Evolutionary conservation across 2,113 vertebrate species (phyloP).

Genomic region (Peromyscus leucopus): DNA sequence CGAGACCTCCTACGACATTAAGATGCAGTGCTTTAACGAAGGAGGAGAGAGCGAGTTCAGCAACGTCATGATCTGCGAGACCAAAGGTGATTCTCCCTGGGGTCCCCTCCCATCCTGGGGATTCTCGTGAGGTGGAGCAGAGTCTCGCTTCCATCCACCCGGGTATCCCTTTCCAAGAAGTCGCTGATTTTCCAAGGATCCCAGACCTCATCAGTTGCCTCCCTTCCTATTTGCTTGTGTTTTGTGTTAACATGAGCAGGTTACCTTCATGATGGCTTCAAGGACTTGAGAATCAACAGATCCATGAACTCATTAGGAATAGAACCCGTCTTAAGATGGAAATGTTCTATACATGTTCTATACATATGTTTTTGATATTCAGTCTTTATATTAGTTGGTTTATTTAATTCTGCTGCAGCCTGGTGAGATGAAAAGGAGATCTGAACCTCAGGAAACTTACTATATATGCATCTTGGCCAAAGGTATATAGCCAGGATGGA

Average conservation of each 20-base stretch:
- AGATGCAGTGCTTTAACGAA: slow-evolving; percentile 99
- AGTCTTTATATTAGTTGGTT: background rate
- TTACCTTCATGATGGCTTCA: background rate
- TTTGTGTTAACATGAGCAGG: background rate
- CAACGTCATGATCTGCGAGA: slow-evolving; percentile 98
- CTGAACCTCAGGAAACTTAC: background rate
- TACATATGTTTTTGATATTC: background rate
- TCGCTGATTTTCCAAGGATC: background rate
- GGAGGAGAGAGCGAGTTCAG: slow-evolving; percentile 98
- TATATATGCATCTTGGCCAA: background rate
- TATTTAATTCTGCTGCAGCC: background rate
- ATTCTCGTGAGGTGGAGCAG: background rate
- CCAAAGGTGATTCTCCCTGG: slow-evolving; percentile 90
- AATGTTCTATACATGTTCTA: background rate
- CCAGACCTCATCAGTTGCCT: background rate
- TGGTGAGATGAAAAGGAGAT: background rate
- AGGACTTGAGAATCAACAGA: background rate
- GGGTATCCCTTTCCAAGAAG: background rate
- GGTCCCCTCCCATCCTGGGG: background rate
- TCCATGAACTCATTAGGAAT: background rate
- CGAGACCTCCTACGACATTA: slow-evolving; percentile 98
- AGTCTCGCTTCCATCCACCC: too few relatives aligned
- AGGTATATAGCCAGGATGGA: background rate
- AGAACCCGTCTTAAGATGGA: background rate
- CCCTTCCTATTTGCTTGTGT: background rate